phyloP scores from a whole-genome alignment of 2,888 invertebrate species.

The Mythimna lalbum region DNA sequence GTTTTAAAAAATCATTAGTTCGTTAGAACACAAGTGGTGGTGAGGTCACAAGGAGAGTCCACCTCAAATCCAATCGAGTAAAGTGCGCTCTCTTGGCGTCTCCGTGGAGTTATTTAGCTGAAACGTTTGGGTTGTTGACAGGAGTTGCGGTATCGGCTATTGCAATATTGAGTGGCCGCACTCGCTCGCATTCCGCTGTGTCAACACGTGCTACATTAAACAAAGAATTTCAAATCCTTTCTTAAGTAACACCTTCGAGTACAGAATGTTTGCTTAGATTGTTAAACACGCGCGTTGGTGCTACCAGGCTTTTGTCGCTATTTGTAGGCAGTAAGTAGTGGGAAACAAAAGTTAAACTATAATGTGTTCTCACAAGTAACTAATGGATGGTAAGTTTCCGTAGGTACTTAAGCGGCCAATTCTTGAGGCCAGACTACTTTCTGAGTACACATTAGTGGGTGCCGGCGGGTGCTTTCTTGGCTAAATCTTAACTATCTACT shows the following conservation, averaged over 20 bases:
- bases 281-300: constrained; percentile 57
- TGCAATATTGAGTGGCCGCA: constrained; percentile 69
- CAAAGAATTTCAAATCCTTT: constrained; percentile 52
- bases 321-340: constrained; percentile 77
- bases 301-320: constrained; percentile 67
- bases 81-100: constrained; percentile 82
- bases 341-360: constrained; percentile 86
- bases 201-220: constrained; percentile 57
- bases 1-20: constrained; percentile 63
- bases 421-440: constrained; percentile 86
- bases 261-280: constrained; percentile 51
- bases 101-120: constrained; percentile 84
- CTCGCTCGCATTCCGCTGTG: constrained; percentile 58
- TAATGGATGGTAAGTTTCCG: constrained; percentile 88
- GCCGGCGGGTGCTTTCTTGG: constrained; percentile 80
- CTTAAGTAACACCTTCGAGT: constrained; percentile 33
- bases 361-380: constrained; percentile 87
- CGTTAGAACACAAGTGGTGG: constrained; percentile 61
- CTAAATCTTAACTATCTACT: constrained; percentile 89
- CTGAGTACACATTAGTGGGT: constrained; percentile 87
- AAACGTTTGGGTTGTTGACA: constrained; percentile 86
- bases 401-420: constrained; percentile 87
- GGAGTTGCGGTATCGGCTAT: constrained; percentile 72
- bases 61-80: constrained; percentile 86
- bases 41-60: constrained; percentile 77